phyloP scores from a whole-genome alignment of 2,888 invertebrate genomes.

The Acronicta psi region DNA sequence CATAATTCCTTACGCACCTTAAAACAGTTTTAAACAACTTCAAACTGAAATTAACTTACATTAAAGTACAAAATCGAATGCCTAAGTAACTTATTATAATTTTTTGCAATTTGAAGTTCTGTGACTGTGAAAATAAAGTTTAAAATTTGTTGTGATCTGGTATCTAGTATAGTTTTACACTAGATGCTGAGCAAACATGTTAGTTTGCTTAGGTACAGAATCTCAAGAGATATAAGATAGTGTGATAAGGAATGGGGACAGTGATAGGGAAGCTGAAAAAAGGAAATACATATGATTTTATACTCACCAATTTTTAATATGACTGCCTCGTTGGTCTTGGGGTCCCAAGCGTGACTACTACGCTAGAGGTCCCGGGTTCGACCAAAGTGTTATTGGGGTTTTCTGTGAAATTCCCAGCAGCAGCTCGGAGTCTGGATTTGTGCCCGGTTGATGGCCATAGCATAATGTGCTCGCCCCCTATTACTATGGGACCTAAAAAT shows the following conservation, averaged over 20 bases:
- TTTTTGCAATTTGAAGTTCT: neutral
- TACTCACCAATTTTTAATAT: too few species aligned
- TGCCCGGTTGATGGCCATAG: too few species aligned
- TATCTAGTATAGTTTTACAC: slow-evolving; percentile 25
- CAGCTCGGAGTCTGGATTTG: too few species aligned
- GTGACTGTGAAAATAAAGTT: neutral
- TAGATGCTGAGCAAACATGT: slow-evolving; percentile 48
- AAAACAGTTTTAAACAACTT: neutral
- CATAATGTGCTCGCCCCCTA: too few species aligned
- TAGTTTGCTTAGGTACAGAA: slow-evolving; percentile 55
- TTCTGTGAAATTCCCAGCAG: too few species aligned
- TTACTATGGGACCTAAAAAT: too few species aligned
- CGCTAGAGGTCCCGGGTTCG: too few species aligned
- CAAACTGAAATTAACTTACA: neutral
- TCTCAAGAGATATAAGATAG: slow-evolving; percentile 54
- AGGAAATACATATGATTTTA: slow-evolving; percentile 5
- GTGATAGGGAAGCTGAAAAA: slow-evolving; percentile 37
- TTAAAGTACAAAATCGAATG: slow-evolving; percentile 1
- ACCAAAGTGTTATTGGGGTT: too few species aligned
- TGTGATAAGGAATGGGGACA: slow-evolving; percentile 60
- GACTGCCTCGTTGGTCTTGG: too few species aligned
- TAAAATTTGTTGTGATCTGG: neutral
- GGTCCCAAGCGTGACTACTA: too few species aligned
- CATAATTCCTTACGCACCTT: slow-evolving; percentile 15
- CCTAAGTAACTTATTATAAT: rapidly evolving